Conservation (phyloP, 2,113 vertebrate species). For the Plecturocebus donacophilus region DNA sequence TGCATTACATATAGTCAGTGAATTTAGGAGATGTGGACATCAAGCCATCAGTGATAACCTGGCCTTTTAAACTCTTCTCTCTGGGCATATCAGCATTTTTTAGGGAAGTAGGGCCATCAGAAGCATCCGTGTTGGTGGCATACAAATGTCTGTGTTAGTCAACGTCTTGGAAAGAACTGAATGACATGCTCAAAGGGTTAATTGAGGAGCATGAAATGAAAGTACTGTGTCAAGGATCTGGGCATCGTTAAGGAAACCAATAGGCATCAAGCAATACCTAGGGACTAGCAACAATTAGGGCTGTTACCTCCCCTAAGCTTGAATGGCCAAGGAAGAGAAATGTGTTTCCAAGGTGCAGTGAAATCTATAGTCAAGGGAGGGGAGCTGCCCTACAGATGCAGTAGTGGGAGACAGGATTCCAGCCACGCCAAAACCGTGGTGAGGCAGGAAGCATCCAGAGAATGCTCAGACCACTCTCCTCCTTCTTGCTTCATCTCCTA, state of each 20-base stretch:
- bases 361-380: neutral
- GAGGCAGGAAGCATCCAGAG: neutral
- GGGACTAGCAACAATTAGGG: neutral
- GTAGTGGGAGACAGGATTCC: accelerated
- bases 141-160: neutral
- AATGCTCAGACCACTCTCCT: neutral
- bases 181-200: neutral
- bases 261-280: neutral
- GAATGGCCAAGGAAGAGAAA: neutral
- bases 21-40: neutral
- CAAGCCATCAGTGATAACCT: neutral
- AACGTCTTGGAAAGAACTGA: neutral
- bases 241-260: neutral
- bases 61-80: neutral
- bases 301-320: neutral
- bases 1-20: neutral
- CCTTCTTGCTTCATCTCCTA: neutral
- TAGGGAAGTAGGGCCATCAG: neutral
- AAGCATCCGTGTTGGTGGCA: neutral
- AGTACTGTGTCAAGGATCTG: neutral
- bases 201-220: neutral
- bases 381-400: neutral
- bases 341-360: neutral
- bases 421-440: neutral
- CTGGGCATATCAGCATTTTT: neutral